Conservation (phyloP, 1,140 invertebrate genomes). For the Melanaphis sacchari region DNA sequence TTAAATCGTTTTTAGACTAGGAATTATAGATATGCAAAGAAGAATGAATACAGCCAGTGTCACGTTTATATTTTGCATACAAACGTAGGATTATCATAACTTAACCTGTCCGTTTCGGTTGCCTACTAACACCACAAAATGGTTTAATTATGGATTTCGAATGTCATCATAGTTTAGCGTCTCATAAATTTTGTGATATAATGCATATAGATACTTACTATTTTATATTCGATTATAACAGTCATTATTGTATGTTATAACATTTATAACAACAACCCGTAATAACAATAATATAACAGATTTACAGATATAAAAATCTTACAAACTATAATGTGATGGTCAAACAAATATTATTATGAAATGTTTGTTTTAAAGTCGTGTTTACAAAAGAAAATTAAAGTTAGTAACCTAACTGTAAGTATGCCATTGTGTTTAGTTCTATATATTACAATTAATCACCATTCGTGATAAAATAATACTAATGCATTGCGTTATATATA, state of each 20-base stretch:
- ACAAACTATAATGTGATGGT: background rate
- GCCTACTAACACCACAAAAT: background rate
- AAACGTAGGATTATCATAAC: background rate
- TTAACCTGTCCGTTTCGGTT: background rate
- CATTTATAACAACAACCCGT: background rate
- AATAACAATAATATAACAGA: background rate
- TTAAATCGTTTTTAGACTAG: background rate
- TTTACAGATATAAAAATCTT: background rate
- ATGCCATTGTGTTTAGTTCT: too few species aligned
- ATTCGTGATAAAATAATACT: background rate
- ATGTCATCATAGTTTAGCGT: background rate
- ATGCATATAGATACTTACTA: background rate
- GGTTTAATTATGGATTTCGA: background rate
- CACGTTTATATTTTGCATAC: background rate
- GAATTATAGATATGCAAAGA: background rate
- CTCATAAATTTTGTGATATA: background rate
- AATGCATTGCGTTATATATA: too few species aligned
- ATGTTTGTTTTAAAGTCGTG: background rate
- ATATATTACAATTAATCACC: background rate
- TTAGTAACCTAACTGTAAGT: background rate
- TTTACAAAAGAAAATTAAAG: background rate
- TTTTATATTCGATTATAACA: background rate
- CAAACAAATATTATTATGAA: background rate
- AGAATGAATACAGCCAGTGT: background rate
- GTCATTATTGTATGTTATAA: background rate